Evolutionary conservation across 2,797 vertebrate species (phyloP).

Genomic region (Carcharodon carcharias): DNA sequence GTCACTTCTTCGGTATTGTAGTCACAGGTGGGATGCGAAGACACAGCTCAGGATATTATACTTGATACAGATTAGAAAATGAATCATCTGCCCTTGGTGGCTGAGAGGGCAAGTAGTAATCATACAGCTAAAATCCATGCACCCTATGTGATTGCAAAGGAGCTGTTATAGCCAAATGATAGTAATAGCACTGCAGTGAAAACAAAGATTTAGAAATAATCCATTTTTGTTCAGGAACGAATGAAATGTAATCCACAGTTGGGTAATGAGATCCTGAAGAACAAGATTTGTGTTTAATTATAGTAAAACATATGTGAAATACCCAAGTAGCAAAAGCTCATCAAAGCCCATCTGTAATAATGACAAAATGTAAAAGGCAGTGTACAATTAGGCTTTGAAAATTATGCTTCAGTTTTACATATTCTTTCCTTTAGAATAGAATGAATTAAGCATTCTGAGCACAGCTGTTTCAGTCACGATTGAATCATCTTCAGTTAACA

Average conservation of each 20-base stretch:
- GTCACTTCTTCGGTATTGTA: neutral
- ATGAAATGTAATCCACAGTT: neutral
- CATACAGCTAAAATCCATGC: slow-evolving; percentile 4
- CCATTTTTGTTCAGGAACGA: neutral
- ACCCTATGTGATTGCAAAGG: neutral
- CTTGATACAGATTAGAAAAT: slow-evolving; percentile 29
- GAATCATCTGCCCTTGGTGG: slow-evolving; percentile 1
- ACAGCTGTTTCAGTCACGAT: neutral
- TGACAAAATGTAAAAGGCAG: neutral
- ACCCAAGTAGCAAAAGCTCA: neutral
- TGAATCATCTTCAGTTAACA: neutral
- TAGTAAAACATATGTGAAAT: neutral
- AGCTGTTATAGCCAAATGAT: neutral
- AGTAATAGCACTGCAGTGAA: neutral
- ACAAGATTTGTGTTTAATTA: slow-evolving; percentile 29
- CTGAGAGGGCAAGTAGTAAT: slow-evolving; percentile 22
- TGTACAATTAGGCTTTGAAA: slow-evolving; percentile 25
- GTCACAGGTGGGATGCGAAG: neutral
- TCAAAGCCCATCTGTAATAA: neutral
- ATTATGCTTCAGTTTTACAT: neutral
- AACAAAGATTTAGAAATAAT: slow-evolving; percentile 15
- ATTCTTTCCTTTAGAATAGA: neutral
- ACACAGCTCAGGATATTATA: neutral
- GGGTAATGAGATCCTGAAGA: neutral
- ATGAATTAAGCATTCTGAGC: slow-evolving; percentile 1